Conservation (phyloP, 2,113 vertebrate genomes). For the Forbesichthys papilliferus region DNA sequence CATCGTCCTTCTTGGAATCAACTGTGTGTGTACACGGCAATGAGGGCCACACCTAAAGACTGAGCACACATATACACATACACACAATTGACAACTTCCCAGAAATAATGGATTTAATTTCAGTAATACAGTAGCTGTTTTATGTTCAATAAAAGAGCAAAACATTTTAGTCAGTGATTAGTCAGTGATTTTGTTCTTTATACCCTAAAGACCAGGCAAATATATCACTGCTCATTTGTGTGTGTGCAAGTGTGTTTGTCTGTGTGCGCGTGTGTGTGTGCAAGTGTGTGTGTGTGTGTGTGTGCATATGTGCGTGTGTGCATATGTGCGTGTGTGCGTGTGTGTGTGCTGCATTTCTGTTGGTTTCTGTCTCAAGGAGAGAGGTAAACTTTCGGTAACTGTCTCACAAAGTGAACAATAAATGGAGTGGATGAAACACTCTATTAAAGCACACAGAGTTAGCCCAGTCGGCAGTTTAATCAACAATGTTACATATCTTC, state of each 20-base stretch:
- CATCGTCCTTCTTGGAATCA: conserved; percentile 65
- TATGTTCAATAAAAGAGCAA: too few relatives aligned
- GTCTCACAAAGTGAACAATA: conserved; percentile 45
- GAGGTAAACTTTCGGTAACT: background rate
- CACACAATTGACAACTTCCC: background rate
- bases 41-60: conserved; percentile 51
- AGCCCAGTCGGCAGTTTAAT: conserved; percentile 39
- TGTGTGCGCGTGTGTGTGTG: conserved; percentile 7
- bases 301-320: too few relatives aligned
- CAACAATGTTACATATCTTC: conserved; percentile 47
- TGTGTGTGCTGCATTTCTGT: background rate
- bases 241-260: conserved; percentile 27
- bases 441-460: conserved; percentile 57
- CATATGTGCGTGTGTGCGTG: conserved; percentile 32
- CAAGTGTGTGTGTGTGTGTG: background rate
- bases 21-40: conserved; percentile 46
- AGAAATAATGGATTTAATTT: too few relatives aligned
- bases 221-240: too few relatives aligned
- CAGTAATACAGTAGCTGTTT: too few relatives aligned
- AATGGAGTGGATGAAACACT: conserved; percentile 53
- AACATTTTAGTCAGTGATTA: too few relatives aligned
- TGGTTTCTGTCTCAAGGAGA: conserved; percentile 19
- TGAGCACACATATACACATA: conserved; percentile 19
- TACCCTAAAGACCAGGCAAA: too few relatives aligned
- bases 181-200: too few relatives aligned